Percentiles rank a stretch among this genome's conserved stretches.
Conservation (phyloP, 2,797 vertebrate species). For the Phylloscopus collybita region DNA sequence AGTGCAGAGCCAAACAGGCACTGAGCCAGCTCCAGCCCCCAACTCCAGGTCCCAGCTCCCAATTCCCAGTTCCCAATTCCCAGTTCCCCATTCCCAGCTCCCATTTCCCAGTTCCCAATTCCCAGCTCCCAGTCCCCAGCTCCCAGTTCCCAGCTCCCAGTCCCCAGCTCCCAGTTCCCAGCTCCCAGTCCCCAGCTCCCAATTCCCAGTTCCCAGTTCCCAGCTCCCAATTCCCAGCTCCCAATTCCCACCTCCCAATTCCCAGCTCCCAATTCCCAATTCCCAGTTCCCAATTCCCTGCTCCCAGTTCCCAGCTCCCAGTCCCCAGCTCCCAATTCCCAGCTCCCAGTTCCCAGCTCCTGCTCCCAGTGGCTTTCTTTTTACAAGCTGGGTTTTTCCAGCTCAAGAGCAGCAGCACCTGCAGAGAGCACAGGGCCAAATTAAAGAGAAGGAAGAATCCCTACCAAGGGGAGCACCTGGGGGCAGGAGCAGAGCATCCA, state of each 20-base stretch:
- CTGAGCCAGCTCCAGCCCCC: not conserved
- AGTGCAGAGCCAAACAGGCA: not conserved
- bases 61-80: too few relatives aligned
- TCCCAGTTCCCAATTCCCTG: too few relatives aligned
- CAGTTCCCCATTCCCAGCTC: not conserved
- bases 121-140: too few relatives aligned
- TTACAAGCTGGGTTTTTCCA: constrained; percentile 23
- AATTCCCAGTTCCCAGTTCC: too few relatives aligned
- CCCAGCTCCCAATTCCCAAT: too few relatives aligned
- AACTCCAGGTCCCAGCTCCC: not conserved
- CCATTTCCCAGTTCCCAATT: not conserved
- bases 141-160: not conserved
- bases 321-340: not conserved
- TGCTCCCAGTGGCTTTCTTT: not conserved
- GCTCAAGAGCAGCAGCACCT: constrained; percentile 10
- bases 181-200: not conserved
- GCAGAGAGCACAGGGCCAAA: not conserved
- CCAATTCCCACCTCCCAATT: too few relatives aligned
- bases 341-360: not conserved
- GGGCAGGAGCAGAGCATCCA: not conserved
- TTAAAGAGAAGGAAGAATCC: not conserved
- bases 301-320: not conserved
- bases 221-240: too few relatives aligned
- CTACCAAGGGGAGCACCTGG: not conserved
- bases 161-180: not conserved